Evolutionary conservation across 2,797 vertebrate genomes (phyloP), one percentile per base, ranked within the genome.

Genomic region (Smutsia gigantea): DNA sequence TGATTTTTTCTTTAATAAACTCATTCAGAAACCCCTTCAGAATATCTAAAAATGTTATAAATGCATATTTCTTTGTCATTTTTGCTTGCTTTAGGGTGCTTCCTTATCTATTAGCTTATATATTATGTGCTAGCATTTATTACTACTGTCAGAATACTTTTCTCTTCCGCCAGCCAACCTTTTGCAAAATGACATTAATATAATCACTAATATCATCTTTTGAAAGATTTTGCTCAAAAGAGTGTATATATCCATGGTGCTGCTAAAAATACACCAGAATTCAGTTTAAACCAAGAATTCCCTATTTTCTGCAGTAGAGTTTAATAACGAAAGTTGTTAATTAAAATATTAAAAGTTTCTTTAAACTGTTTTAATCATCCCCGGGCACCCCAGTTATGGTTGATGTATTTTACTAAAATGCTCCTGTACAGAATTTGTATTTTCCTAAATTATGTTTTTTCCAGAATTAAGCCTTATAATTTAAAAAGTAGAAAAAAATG

Each of bases 321-420:
- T 83, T 90, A 75, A 82, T 82, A 90, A 71, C 84, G 51, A 94
- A 96, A 51, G 25, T 27, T 72, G 72, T 94, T 72, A 74, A 64
- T 69, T 31, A 4, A 39, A 1, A 46, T 92, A 83, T 93, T 51
- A 17, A 29, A 87, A 84, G 64, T 91, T 94, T 84, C 29, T 93
- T 83, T 95, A 95, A 34, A 63, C 95, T 84, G 10, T 87, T 97
- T 86, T 91, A 92, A 94, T 79, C 57, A 95, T 90, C 42, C 42
- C 4, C 68, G 25, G 78, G 51, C 59, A 85, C 14, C 51, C 27
- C 92, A 64, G 83, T 95, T 96, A 96, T 94, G 87, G 25, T 95
- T 95, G 19, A 79, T 90, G 7, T 77, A 31, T 66, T 51, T 93
- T 93, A 61, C 14, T 87, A 90, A 93, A 97, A 87, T 93, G 83